These are phyloP conservation scores for Chinchilla lanigera DNA, from an alignment of 2,113 vertebrate species.

Conservation along the genomic window DNA sequence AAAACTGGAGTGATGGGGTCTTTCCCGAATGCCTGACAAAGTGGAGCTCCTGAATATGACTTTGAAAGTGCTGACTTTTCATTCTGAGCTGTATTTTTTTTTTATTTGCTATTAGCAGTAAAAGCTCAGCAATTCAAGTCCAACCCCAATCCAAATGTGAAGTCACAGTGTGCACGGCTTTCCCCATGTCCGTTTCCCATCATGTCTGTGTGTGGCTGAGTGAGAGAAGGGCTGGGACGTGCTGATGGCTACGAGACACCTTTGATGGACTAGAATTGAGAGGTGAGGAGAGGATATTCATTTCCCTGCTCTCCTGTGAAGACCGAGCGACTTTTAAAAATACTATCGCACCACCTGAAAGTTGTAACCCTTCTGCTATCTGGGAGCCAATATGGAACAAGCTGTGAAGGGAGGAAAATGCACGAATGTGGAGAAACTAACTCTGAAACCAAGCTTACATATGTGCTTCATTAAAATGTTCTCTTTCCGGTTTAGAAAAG, in stretches of 20 bases:
- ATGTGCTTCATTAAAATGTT: background rate
- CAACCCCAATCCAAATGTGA: background rate
- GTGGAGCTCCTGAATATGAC: conserved; percentile 15
- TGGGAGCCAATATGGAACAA: background rate
- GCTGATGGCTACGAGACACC: background rate
- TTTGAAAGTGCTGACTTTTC: background rate
- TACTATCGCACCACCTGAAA: background rate
- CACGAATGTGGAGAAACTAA: too few relatives aligned
- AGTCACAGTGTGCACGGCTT: background rate
- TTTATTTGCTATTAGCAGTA: background rate
- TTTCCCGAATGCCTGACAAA: conserved; percentile 40
- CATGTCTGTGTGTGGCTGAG: background rate
- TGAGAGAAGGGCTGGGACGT: background rate
- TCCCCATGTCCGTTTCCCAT: background rate
- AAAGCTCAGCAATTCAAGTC: background rate
- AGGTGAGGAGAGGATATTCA: background rate
- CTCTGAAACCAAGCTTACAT: background rate
- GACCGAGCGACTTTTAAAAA: background rate
- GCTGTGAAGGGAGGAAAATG: background rate
- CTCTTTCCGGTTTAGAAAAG: background rate
- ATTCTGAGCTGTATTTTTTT: background rate
- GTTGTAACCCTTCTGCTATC: background rate
- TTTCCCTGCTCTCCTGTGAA: background rate
- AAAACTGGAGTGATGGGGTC: background rate
- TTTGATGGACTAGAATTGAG: background rate